phyloP scores from a whole-genome alignment of 2,797 vertebrate genomes.

The Neoniphon sammara region DNA sequence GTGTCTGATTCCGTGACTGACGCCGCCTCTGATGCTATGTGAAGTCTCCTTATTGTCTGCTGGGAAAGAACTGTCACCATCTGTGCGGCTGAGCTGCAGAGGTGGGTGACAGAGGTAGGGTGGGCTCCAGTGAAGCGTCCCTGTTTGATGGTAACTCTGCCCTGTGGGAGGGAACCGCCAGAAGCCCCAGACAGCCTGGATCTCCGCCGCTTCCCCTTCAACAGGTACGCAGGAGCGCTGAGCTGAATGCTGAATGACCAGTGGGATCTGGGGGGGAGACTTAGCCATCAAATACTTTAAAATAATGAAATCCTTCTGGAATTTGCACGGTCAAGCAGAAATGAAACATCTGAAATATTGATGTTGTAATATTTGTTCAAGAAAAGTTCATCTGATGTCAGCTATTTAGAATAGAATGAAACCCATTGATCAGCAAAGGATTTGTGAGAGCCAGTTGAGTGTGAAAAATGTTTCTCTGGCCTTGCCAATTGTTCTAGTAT shows the following conservation, averaged over 20 bases:
- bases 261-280: constrained; percentile 10
- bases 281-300: constrained; percentile 9
- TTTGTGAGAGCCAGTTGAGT: constrained; percentile 26
- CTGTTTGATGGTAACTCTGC: constrained; percentile 61
- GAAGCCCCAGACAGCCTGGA: constrained; percentile 40
- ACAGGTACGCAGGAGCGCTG: constrained; percentile 31
- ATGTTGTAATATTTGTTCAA: constrained; percentile 26
- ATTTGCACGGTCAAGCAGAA: constrained; percentile 23
- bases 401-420: constrained; percentile 24
- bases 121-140: constrained; percentile 58
- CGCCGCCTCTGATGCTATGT: constrained; percentile 40
- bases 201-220: constrained; percentile 26
- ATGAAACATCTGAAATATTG: constrained; percentile 32
- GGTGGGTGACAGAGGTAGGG: constrained; percentile 45
- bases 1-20: constrained; percentile 41
- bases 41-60: constrained; percentile 54
- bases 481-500: constrained; percentile 19
- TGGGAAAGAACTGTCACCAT: constrained; percentile 52
- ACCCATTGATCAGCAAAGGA: not conserved
- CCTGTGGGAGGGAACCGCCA: constrained; percentile 59
- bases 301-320: constrained; percentile 17
- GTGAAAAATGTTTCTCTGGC: constrained; percentile 27
- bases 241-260: constrained; percentile 52
- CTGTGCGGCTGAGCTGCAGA: constrained; percentile 34
- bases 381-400: not conserved